These are phyloP conservation scores for Cheilosia soror DNA, from an alignment of 2,888 invertebrate genomes.

Conservation along the genomic window DNA sequence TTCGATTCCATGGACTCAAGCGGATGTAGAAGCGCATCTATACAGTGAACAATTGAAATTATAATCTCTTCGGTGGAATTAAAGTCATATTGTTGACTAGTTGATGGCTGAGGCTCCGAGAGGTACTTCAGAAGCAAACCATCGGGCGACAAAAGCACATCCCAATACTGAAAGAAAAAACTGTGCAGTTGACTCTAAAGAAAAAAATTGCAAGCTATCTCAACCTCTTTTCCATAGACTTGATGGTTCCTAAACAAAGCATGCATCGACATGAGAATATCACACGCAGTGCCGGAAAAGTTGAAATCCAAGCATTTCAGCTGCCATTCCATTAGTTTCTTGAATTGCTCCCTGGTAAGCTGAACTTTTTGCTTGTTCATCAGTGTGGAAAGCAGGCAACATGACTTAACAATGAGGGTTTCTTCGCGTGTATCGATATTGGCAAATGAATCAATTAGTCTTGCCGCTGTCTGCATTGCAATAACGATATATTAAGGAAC, in stretches of 20 bases:
- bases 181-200: not conserved
- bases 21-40: conserved; percentile 73
- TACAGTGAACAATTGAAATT: conserved; percentile 75
- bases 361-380: conserved; percentile 85
- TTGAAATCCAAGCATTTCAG: conserved; percentile 83
- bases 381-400: conserved; percentile 85
- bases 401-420: conserved; percentile 85
- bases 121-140: conserved; percentile 71
- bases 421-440: conserved; percentile 84
- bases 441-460: conserved; percentile 75
- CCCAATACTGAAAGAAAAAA: conserved; percentile 72
- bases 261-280: conserved; percentile 76
- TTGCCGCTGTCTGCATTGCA: conserved; percentile 68
- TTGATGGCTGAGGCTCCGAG: conserved; percentile 17
- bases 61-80: conserved; percentile 76
- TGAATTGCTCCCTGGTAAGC: conserved; percentile 81
- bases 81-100: conserved; percentile 65
- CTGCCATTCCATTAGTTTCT: conserved; percentile 84
- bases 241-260: conserved; percentile 76
- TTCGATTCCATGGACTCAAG: conserved; percentile 44
- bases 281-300: conserved; percentile 74
- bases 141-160: conserved; percentile 71
- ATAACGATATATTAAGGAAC: conserved; percentile 21
- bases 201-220: not conserved
- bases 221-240: conserved; percentile 56